These are phyloP conservation scores for Macrosiphum euphorbiae DNA, from an alignment of 2,888 invertebrate genomes.

Conservation along the genomic window DNA sequence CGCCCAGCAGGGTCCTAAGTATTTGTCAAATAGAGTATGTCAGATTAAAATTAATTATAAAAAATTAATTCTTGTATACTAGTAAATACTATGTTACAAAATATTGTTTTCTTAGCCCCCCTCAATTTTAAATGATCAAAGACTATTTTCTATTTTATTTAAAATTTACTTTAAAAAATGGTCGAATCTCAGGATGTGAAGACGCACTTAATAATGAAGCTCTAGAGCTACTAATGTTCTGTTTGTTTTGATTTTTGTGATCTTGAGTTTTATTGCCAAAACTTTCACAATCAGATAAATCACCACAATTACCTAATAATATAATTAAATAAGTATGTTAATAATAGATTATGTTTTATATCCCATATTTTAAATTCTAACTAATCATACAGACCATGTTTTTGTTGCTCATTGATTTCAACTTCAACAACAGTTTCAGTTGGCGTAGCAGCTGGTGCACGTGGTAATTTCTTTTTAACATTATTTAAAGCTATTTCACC, in stretches of 20 bases:
- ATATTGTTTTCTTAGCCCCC: not conserved
- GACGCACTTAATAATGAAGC: constrained; percentile 72
- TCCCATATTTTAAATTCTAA: constrained; percentile 3
- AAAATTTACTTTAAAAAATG: constrained; percentile 73
- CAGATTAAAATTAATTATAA: not conserved
- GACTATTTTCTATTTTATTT: not conserved
- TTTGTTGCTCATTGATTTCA: constrained; percentile 60
- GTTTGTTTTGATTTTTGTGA: constrained; percentile 69
- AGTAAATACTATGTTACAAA: not conserved
- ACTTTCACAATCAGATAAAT: constrained; percentile 76
- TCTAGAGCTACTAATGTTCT: constrained; percentile 72
- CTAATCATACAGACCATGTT: constrained; percentile 43
- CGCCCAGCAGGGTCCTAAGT: constrained; percentile 86
- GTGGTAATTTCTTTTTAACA: constrained; percentile 88
- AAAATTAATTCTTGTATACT: not conserved
- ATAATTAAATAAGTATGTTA: constrained; percentile 65
- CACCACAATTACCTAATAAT: constrained; percentile 69
- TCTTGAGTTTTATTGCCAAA: constrained; percentile 74
- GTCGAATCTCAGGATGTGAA: constrained; percentile 74
- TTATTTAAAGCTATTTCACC: constrained; percentile 80
- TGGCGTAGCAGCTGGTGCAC: constrained; percentile 72
- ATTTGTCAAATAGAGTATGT: constrained; percentile 17
- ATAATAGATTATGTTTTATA: not conserved
- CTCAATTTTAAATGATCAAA: not conserved
- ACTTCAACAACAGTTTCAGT: constrained; percentile 66